Evolutionary conservation across 2,888 invertebrate species (phyloP).

Genomic region (Thereva nobilitata): DNA sequence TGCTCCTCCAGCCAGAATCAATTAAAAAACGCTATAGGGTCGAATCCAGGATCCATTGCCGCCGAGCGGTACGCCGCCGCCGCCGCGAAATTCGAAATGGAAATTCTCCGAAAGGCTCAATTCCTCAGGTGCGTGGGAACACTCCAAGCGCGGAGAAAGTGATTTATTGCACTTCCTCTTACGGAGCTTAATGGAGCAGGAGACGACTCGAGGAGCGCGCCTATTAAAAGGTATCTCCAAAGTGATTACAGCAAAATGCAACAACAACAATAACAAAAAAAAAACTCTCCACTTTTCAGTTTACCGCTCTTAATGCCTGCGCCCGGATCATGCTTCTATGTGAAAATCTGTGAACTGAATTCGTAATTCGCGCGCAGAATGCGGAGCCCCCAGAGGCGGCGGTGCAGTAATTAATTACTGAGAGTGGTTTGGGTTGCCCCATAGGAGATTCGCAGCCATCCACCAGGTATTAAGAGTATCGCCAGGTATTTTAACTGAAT

Average conservation of each 20-base stretch:
- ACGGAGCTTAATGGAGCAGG: too few species aligned
- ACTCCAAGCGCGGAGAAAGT: slow-evolving; percentile 11
- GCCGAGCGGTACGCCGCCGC: background rate
- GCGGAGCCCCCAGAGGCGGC: background rate
- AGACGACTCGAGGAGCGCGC: too few species aligned
- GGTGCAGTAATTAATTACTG: slow-evolving; percentile 17
- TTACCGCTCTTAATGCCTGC: too few species aligned
- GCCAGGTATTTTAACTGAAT: too few species aligned
- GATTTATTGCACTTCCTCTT: slow-evolving; percentile 21
- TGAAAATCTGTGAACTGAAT: slow-evolving; percentile 17
- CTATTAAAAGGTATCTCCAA: too few species aligned
- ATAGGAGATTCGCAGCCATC: background rate
- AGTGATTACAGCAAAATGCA: too few species aligned
- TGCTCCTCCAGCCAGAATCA: slow-evolving; percentile 2
- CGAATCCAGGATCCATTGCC: background rate
- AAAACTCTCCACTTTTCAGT: too few species aligned
- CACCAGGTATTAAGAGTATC: too few species aligned
- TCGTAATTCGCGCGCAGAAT: slow-evolving; percentile 12
- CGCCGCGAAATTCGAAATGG: background rate
- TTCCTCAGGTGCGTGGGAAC: slow-evolving; percentile 21
- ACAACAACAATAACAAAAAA: too few species aligned
- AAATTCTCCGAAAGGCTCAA: background rate
- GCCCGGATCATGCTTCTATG: too few species aligned
- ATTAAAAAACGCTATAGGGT: slow-evolving; percentile 7
- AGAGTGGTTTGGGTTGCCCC: background rate